Base-by-base conservation (phyloP, 2,888 invertebrate species). In the Tipula vernalis region DNA sequence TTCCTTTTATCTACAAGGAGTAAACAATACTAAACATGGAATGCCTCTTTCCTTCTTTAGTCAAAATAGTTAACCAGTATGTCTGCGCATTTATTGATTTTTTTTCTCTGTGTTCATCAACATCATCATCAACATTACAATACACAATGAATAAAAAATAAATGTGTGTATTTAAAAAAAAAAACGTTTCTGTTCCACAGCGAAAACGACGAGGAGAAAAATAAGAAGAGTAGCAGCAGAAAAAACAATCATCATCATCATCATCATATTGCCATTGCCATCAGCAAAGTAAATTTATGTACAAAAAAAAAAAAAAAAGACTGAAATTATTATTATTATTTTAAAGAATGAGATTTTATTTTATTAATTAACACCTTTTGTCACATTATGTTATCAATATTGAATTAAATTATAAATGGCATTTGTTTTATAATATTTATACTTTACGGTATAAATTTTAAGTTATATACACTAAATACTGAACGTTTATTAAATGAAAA, bases 361-460 rank as follows among this genome's bases (percentile, higher is more conserved):
- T 71, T 71, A 71, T 71, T 71, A 71, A 28, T 71, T 71, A 28
- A 71, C 71, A 71, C 71, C 71, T 71, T 71, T 71, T 71, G 71
- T 71, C 71, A 71, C 71, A 71, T 71, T 71, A 71, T 71, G 71
- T 71, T 71, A 71, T 71, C 71, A 71, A 71, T 71, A 71, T 71
- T 71, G 71, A 71, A 71, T 71, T 71, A 71, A 71, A 71, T 71
- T 71, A 71, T 28, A 71, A 71, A 71, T 28, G 71, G 28, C 71
- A 28, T 71, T 71, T 71, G 71, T 71, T 71, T 28, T 10, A 12
- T 71, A 8, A 15, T 51, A 51, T 13, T 2, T 51, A 15, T 71
- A 71, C 28, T 71, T 71, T 71, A 28, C 10, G 1, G 28, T 10
- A 71, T 71, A 28, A 28, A 18, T 71, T 71, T 71, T 71, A 71